Evolutionary conservation across 1,140 invertebrate species (phyloP), one percentile per base, ranked within the genome.

Genomic region (Intoshia linei): DNA sequence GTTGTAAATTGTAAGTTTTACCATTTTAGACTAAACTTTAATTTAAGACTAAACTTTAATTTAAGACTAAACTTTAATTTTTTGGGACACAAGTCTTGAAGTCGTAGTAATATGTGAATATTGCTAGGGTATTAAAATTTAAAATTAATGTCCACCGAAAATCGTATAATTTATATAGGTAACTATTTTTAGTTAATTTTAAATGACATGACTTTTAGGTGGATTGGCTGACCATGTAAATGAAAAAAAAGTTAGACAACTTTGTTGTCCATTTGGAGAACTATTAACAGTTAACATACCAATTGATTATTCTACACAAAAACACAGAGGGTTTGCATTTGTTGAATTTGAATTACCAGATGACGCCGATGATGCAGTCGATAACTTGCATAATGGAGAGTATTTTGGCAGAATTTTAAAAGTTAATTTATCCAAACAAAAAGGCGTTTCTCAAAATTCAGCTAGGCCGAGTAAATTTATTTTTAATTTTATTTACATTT

Each of bases 321-420:
- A 84, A 50, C 81, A 92, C 50, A 65, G 81, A 54, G 83, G 83
- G 29, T 93, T 93, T 64, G 79, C 79, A 2, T 98, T 98, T 57
- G 72, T 95, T 44, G 87, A 95, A 62, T 98, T 84, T 64, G 87
- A 95, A 47, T 40, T 55, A 11, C 54, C 61, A 27, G 66, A 68
- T 65, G 84, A 93, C 70, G 83, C 84, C 33, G 70, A 74, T 15
- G 74, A 81, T 34, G 83, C 90, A 23, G 92, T 98, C 50, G 87
- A 98, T 61, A 98, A 98, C 50, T 92, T 95, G 84, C 87, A 95
- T 65, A 81, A 95, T 53, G 75, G 79, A 0, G 87, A 98, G 62
- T 60, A 95, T 14, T 95, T 81, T 67, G 87, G 87, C 0, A 66
- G 78, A 43, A 93, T 83, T 37, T 77, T 98, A 43, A 65, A 83